A percentile compares a stretch with the other conserved stretches of the same genome.
These are phyloP conservation scores for Rhagium mordax DNA, from an alignment of 2,888 invertebrate genomes.

Conservation along the genomic window DNA sequence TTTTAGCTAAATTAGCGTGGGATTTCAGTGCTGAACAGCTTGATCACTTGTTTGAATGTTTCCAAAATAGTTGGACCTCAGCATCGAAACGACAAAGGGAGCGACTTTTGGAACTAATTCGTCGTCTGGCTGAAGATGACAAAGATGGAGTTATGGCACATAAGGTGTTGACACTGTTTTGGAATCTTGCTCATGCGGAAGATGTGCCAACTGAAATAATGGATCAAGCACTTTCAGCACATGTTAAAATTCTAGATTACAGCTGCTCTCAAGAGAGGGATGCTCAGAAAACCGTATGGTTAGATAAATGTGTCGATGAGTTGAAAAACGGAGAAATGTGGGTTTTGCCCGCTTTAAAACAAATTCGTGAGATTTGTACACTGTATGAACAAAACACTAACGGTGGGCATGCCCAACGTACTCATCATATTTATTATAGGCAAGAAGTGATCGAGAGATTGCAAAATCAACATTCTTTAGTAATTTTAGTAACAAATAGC, in stretches of 20 bases:
- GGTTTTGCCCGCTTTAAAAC: conserved; percentile 95
- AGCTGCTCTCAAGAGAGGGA: conserved; percentile 96
- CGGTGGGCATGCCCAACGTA: conserved; percentile 71
- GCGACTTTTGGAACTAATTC: conserved; percentile 93
- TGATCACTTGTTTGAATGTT: conserved; percentile 97
- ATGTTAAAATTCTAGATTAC: conserved; percentile 97
- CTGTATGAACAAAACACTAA: conserved; percentile 91
- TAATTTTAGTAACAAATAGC: conserved; percentile 94
- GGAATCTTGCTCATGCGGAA: conserved; percentile 97
- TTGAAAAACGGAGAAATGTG: conserved; percentile 89
- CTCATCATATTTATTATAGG: conserved; percentile 75
- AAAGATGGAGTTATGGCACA: conserved; percentile 99
- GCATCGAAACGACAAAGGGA: conserved; percentile 97
- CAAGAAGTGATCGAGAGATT: conserved; percentile 83
- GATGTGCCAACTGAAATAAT: conserved; percentile 98
- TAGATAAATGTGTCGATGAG: conserved; percentile 96
- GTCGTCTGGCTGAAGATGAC: conserved; percentile 96
- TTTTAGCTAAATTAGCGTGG: conserved; percentile 97
- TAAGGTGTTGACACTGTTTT: conserved; percentile 95
- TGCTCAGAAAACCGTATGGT: conserved; percentile 94
- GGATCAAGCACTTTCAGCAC: conserved; percentile 95
- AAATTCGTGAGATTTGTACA: conserved; percentile 96
- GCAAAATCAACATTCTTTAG: conserved; percentile 93
- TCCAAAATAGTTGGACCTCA: conserved; percentile 94
- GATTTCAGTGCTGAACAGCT: conserved; percentile 98